Evolutionary conservation across 2,888 invertebrate genomes (phyloP), one percentile per base, ranked within the genome.

Genomic region (Heliconius erato): DNA sequence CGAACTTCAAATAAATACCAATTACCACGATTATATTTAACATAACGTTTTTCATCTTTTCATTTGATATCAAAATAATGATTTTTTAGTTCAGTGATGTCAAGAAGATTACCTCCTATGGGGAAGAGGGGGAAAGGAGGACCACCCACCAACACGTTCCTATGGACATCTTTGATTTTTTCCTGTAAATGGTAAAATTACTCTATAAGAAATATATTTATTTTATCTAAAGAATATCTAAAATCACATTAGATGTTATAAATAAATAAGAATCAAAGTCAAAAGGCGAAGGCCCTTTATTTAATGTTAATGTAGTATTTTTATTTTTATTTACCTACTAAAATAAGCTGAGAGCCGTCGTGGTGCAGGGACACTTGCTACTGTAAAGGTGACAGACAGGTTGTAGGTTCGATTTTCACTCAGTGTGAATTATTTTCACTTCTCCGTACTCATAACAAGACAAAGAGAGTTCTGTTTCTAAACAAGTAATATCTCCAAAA

Each of bases 71-170:
- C n/a, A 63, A 76, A 76, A 63, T 72, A 63, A 35, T 32, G 26
- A 59, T n/a, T 40, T 63, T 63, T 76, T 35, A 59, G 63, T 40
- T 76, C 35, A 63, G 59, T 63, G 63, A n/a, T 76, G 35, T 26
- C 32, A 63, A 72, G 44, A 49, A 26, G 44, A 72, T 72, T 71
- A 71, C 40, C 26, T 44, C 44, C 26, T 44, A 7, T 14, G 26
- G 26, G 40, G 44, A 26, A 9, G 16, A 44, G 26, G 72, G 16
- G 23, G 44, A 16, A 26, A 54, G 19, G 14, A 14, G 40, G 44
- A 72, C 35, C 44, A 26, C 72, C 44, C 67, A 67, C 16, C 0
- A 7, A 44, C 44, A 72, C 44, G 44, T 49, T 72, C 72, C 26
- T 19, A 3, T 72, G 19, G 14, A 49, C 16, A 49, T 44, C 72